Conservation (phyloP, 2,113 vertebrate species). For the Herpetotheres cachinnans region DNA sequence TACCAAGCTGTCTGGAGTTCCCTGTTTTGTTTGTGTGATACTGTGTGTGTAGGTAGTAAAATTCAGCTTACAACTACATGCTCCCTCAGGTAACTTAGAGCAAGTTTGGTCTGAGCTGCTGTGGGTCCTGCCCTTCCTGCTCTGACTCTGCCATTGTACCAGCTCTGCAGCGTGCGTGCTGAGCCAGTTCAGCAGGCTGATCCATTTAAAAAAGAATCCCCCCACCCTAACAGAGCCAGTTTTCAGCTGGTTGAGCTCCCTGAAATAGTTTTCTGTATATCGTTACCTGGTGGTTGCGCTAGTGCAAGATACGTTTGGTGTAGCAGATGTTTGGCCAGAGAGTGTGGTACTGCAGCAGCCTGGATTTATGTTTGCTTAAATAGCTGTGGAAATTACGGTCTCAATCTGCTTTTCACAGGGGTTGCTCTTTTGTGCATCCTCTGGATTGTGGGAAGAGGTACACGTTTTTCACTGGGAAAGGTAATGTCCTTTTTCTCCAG, state of each 20-base stretch:
- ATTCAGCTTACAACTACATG: not conserved
- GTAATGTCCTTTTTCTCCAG: not conserved
- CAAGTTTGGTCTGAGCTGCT: not conserved
- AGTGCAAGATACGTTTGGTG: not conserved
- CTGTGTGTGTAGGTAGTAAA: not conserved
- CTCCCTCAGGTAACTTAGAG: not conserved
- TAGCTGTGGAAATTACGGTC: not conserved
- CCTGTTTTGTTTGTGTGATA: not conserved
- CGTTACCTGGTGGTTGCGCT: not conserved
- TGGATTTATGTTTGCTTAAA: not conserved
- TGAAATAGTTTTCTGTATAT: not conserved
- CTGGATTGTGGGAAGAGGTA: not conserved
- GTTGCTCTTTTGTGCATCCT: not conserved
- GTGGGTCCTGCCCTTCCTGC: not conserved
- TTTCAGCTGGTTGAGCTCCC: not conserved
- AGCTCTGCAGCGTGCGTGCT: rapidly evolving
- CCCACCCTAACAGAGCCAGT: not conserved
- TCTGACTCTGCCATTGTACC: not conserved
- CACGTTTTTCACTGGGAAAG: not conserved
- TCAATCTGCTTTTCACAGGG: not conserved
- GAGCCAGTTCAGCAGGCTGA: not conserved
- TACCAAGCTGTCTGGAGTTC: not conserved
- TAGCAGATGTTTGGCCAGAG: not conserved
- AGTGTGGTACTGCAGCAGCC: not conserved
- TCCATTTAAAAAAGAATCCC: not conserved